A percentile compares a stretch with the other conserved stretches of the same genome.
These are phyloP conservation scores for Octodon degus DNA, from an alignment of 2,113 vertebrate genomes.

Conservation along the genomic window DNA sequence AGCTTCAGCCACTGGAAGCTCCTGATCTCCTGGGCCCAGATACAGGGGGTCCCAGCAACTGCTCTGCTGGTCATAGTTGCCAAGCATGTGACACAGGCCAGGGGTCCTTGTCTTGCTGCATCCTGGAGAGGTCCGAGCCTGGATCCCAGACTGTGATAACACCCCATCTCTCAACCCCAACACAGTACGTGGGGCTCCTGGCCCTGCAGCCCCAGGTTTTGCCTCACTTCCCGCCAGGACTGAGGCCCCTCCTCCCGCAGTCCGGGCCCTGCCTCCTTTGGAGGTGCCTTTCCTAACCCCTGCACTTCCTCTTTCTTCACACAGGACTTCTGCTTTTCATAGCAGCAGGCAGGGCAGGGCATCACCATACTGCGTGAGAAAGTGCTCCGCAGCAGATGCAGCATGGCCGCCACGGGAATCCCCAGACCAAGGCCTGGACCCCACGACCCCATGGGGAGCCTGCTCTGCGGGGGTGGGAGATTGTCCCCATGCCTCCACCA, in stretches of 20 bases:
- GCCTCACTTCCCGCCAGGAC: neutral
- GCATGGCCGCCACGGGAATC: neutral
- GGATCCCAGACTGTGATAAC: neutral
- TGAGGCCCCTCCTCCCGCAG: neutral
- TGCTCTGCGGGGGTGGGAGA: neutral
- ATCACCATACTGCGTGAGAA: neutral
- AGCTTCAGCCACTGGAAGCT: neutral
- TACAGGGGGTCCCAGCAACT: neutral
- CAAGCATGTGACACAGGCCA: neutral
- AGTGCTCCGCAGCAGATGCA: neutral
- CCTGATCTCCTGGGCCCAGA: neutral
- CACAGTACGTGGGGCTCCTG: neutral
- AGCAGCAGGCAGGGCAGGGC: neutral
- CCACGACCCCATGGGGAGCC: too few relatives aligned
- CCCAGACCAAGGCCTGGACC: neutral
- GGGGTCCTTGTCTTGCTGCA: neutral
- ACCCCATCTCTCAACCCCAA: too few relatives aligned
- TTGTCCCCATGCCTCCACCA: neutral
- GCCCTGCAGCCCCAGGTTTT: neutral
- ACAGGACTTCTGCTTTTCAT: constrained; percentile 37
- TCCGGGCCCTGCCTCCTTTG: neutral
- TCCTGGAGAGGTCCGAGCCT: neutral
- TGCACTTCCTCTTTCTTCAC: constrained; percentile 28
- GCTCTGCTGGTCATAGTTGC: neutral
- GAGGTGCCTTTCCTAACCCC: neutral